phyloP scores from a whole-genome alignment of 2,888 invertebrate species.

The Ochropleura leucogaster region DNA sequence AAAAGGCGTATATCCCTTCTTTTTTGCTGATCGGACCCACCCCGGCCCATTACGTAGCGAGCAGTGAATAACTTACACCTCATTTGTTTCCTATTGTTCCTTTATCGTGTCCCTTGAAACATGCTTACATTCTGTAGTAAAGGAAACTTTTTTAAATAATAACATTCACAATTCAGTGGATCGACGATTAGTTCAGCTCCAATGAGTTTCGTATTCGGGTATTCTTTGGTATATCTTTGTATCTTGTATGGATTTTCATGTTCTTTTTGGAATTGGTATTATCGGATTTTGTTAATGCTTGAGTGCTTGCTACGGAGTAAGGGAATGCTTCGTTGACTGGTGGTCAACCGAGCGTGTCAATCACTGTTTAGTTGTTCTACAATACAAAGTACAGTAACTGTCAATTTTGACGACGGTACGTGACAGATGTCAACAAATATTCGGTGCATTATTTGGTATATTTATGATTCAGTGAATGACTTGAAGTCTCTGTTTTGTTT shows the following conservation, averaged over 20 bases:
- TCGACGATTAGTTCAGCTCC: conserved; percentile 59
- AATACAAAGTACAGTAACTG: no score
- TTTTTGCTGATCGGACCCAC: conserved; percentile 60
- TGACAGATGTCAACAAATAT: no score
- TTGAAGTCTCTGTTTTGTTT: no score
- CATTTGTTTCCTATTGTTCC: conserved; percentile 86
- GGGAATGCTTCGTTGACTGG: no score
- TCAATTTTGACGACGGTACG: no score
- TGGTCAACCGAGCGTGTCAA: no score
- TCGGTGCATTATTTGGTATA: no score
- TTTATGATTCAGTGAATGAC: no score
- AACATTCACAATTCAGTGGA: conserved; percentile 60
- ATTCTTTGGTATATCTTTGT: conserved; percentile 11
- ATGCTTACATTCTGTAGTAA: conserved; percentile 61
- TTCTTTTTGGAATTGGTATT: conserved; percentile 16
- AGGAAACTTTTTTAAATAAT: conserved; percentile 63
- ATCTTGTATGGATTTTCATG: conserved; percentile 6
- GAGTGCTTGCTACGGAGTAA: neutral
- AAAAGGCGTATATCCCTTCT: conserved; percentile 55
- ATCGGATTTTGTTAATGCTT: conserved; percentile 14
- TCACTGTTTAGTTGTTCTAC: no score
- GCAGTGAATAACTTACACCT: conserved; percentile 81
- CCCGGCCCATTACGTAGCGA: conserved; percentile 72
- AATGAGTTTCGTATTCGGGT: conserved; percentile 46
- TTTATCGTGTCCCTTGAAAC: conserved; percentile 76